Percentiles rank a stretch among this genome's conserved stretches.
phyloP scores from a whole-genome alignment of 2,797 vertebrate genomes.

The Scolopax rusticola region DNA sequence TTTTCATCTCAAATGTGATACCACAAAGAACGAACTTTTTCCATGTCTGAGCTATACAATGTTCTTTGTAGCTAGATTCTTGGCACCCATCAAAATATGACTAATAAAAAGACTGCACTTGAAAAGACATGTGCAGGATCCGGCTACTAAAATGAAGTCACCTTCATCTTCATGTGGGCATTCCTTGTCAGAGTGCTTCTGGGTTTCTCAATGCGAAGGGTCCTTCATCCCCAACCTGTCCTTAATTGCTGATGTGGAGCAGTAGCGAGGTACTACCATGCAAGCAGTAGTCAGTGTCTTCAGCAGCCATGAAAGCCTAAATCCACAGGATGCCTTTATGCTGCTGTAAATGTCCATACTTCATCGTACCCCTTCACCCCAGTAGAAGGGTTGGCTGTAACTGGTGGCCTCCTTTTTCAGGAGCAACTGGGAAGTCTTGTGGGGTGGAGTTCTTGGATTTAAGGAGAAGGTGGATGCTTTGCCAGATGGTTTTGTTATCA shows the following conservation, averaged over 20 bases:
- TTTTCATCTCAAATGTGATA: slow-evolving; percentile 27
- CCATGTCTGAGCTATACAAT: slow-evolving; percentile 28
- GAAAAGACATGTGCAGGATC: not conserved
- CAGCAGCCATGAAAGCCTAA: not conserved
- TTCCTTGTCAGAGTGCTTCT: not conserved
- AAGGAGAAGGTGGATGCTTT: not conserved
- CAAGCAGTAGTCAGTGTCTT: not conserved
- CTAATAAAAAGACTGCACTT: slow-evolving; percentile 18
- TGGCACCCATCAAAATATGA: slow-evolving; percentile 35
- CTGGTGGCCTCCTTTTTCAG: not conserved
- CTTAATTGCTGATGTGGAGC: not conserved
- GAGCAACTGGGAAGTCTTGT: not conserved
- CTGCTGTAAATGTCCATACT: not conserved
- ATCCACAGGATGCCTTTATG: not conserved
- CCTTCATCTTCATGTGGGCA: not conserved
- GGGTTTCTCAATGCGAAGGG: not conserved
- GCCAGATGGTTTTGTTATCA: not conserved
- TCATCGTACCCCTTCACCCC: not conserved
- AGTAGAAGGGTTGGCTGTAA: not conserved
- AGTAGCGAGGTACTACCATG: not conserved
- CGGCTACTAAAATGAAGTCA: slow-evolving; percentile 9
- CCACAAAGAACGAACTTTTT: slow-evolving; percentile 63
- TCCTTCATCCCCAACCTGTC: not conserved
- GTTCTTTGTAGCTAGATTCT: slow-evolving; percentile 39
- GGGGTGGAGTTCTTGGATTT: not conserved